A percentile compares a stretch with the other conserved stretches of the same genome.
These are phyloP conservation scores for Myripristis murdjan DNA, from an alignment of 2,797 vertebrate genomes.

Conservation along the genomic window DNA sequence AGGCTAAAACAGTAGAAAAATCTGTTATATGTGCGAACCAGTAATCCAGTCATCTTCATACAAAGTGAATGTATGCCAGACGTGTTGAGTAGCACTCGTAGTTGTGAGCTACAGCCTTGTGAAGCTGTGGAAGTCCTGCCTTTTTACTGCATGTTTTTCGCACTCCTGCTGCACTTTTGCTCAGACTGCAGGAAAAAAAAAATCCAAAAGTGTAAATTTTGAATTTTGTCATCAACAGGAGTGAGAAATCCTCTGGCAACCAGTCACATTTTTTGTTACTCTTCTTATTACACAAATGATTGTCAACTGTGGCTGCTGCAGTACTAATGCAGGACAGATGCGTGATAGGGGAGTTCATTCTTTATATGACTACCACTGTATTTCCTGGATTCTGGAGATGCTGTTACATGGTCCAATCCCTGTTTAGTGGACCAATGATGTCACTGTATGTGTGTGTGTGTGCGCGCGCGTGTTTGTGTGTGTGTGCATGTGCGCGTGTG, in stretches of 20 bases:
- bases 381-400: conserved; percentile 40
- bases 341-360: conserved; percentile 45
- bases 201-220: neutral
- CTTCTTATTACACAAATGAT: neutral
- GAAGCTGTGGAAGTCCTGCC: conserved; percentile 36
- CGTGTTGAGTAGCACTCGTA: conserved; percentile 42
- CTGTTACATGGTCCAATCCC: conserved; percentile 40
- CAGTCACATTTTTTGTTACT: too few species aligned
- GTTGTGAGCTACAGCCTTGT: conserved; percentile 17
- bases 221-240: conserved; percentile 3
- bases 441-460: conserved; percentile 46
- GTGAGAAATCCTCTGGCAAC: too few species aligned
- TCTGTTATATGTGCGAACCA: conserved; percentile 52
- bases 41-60: conserved; percentile 50
- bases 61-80: conserved; percentile 65
- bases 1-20: conserved; percentile 46
- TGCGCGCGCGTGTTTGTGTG: conserved; percentile 32
- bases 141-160: conserved; percentile 53
- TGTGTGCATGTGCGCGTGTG: too few species aligned
- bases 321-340: conserved; percentile 45
- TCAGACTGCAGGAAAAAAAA: neutral
- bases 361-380: conserved; percentile 46
- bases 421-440: conserved; percentile 57
- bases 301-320: conserved; percentile 26
- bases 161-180: neutral